Percentiles rank a stretch among this genome's conserved stretches.
Evolutionary conservation across 2,888 invertebrate genomes (phyloP).

Genomic region (Campoletis raptor): DNA sequence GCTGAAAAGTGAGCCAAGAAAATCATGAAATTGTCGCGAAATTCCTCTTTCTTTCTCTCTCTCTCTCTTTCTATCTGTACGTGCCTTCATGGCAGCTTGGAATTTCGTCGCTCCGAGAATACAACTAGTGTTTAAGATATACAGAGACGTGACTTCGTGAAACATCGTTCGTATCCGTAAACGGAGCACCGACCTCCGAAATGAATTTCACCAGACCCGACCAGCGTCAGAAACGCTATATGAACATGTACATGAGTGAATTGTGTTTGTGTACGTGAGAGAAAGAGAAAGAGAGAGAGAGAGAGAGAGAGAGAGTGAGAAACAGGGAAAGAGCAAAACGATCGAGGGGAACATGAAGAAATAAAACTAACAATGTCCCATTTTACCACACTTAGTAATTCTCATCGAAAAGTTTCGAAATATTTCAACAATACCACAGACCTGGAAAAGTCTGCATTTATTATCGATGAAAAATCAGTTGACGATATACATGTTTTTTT

Average conservation of each 20-base stretch:
- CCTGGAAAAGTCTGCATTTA: not conserved
- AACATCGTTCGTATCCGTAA: slow-evolving; percentile 65
- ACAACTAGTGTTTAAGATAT: slow-evolving; percentile 34
- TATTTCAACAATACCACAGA: not conserved
- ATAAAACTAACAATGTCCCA: slow-evolving; percentile 44
- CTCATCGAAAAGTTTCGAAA: not conserved
- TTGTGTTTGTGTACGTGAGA: not conserved
- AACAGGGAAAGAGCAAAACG: slow-evolving; percentile 10
- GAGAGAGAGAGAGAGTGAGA: slow-evolving; percentile 13
- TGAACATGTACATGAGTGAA: not conserved
- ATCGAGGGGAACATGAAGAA: slow-evolving; percentile 27
- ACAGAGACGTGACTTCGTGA: slow-evolving; percentile 63
- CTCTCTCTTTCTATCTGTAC: slow-evolving; percentile 17
- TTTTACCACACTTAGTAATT: slow-evolving; percentile 7
- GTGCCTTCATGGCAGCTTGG: slow-evolving; percentile 20
- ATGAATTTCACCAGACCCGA: slow-evolving; percentile 56
- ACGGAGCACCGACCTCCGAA: slow-evolving; percentile 66
- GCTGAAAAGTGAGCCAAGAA: not conserved
- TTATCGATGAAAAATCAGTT: not conserved
- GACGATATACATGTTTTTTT: not conserved
- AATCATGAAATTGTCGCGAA: slow-evolving; percentile 45
- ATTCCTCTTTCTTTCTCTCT: slow-evolving; percentile 20
- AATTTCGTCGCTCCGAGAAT: slow-evolving; percentile 55
- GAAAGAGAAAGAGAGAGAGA: slow-evolving; percentile 1
- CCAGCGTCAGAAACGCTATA: not conserved